These are phyloP conservation scores for Cyclura pinguis DNA, from an alignment of 2,797 vertebrate species.

Conservation along the genomic window DNA sequence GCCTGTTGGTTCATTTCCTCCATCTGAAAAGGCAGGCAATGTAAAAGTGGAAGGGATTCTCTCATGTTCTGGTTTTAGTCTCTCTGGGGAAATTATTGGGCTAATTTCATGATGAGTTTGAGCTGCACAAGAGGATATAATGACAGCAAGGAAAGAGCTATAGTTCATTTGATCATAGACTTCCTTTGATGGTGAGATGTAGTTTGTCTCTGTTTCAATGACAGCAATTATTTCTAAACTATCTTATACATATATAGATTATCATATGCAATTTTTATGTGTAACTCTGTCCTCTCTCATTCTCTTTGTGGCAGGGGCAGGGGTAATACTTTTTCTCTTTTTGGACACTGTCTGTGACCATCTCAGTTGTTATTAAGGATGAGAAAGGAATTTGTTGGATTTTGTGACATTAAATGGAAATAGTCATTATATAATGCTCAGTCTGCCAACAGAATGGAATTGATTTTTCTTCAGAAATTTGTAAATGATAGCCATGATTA, in stretches of 20 bases:
- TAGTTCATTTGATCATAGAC: not conserved
- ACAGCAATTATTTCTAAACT: not conserved
- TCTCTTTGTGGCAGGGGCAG: not conserved
- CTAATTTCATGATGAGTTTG: not conserved
- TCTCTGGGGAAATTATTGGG: not conserved
- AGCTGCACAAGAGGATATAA: not conserved
- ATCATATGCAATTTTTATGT: not conserved
- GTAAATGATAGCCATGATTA: no score
- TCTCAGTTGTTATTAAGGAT: not conserved
- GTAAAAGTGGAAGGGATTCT: not conserved
- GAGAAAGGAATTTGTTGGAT: not conserved
- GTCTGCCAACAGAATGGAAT: no score
- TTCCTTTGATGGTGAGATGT: not conserved
- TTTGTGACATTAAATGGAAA: not conserved
- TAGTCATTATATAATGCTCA: no score
- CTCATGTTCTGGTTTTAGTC: not conserved
- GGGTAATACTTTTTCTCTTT: not conserved
- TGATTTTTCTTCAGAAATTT: no score
- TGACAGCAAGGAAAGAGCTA: not conserved
- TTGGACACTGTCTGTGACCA: not conserved
- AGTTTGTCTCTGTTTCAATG: not conserved
- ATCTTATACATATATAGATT: not conserved
- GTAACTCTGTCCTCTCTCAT: not conserved
- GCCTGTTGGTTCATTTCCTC: constrained; percentile 82
- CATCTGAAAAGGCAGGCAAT: constrained; percentile 67